Conservation (phyloP, 2,113 vertebrate genomes). For the Chamaea fasciata region DNA sequence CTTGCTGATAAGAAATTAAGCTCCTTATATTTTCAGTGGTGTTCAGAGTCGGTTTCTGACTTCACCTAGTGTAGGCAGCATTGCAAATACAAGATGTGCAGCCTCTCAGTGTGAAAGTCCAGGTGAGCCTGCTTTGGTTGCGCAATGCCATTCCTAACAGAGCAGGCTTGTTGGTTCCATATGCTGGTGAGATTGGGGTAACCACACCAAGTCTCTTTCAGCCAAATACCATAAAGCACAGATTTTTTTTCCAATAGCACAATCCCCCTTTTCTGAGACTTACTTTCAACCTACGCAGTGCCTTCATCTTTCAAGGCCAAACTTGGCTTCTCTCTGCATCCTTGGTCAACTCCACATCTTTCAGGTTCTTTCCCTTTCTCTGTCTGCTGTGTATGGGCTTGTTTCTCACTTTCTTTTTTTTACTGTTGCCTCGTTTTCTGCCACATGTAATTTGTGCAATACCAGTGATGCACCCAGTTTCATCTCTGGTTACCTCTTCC, state of each 20-base stretch:
- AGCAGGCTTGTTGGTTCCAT: background rate
- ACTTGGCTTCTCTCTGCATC: background rate
- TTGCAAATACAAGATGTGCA: background rate
- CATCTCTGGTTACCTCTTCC: background rate
- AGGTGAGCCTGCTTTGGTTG: background rate
- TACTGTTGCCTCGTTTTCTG: background rate
- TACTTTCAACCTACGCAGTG: background rate
- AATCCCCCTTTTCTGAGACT: background rate
- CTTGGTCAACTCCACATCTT: background rate
- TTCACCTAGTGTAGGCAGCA: background rate
- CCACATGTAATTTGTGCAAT: background rate
- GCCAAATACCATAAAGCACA: background rate
- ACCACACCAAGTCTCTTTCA: background rate
- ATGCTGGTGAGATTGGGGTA: background rate
- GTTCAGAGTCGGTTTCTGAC: background rate
- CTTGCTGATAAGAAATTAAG: background rate
- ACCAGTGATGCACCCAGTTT: background rate
- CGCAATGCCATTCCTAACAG: background rate
- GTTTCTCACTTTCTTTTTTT: background rate
- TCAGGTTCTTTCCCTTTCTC: background rate
- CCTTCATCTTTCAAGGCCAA: background rate
- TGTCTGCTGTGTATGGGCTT: background rate
- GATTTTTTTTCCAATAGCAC: background rate
- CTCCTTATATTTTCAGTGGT: background rate
- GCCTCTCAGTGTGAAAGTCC: background rate